These are phyloP conservation scores for Cheilosia pagana DNA, from an alignment of 2,888 invertebrate species.

Conservation along the genomic window DNA sequence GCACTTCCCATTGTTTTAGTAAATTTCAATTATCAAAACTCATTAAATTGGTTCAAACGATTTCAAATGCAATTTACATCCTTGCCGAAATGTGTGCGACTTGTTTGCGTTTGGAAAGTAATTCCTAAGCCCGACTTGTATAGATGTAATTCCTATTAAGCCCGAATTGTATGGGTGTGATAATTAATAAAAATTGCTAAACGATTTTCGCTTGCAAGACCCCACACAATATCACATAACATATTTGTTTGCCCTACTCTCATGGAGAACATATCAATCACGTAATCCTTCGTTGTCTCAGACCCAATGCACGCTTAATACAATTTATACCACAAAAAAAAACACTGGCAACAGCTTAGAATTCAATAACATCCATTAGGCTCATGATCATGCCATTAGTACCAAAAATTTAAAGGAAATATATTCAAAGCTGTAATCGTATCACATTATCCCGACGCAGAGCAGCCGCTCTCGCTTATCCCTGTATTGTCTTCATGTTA, in stretches of 20 bases:
- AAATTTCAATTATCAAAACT: too few species aligned
- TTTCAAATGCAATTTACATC: background rate
- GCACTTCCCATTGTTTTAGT: too few species aligned
- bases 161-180: constrained; percentile 1
- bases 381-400: constrained; percentile 5
- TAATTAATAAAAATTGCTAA: constrained; percentile 22
- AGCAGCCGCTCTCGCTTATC: background rate
- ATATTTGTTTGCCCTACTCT: constrained; percentile 8
- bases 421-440: constrained; percentile 24
- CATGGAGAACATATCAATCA: background rate
- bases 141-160: constrained; percentile 14
- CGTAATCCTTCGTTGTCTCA: background rate
- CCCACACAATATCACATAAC: constrained; percentile 1
- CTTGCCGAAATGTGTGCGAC: background rate
- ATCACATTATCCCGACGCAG: constrained; percentile 11
- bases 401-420: constrained; percentile 3
- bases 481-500: background rate
- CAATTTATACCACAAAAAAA: background rate
- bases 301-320: constrained; percentile 2
- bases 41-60: too few species aligned
- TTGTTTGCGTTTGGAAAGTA: background rate
- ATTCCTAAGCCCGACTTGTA: constrained; percentile 23
- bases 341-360: background rate
- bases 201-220: background rate
- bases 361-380: constrained; percentile 23